Evolutionary conservation across 2,888 invertebrate species (phyloP), one percentile per base, ranked within the genome.

Genomic region (Machimus atricapillus): DNA sequence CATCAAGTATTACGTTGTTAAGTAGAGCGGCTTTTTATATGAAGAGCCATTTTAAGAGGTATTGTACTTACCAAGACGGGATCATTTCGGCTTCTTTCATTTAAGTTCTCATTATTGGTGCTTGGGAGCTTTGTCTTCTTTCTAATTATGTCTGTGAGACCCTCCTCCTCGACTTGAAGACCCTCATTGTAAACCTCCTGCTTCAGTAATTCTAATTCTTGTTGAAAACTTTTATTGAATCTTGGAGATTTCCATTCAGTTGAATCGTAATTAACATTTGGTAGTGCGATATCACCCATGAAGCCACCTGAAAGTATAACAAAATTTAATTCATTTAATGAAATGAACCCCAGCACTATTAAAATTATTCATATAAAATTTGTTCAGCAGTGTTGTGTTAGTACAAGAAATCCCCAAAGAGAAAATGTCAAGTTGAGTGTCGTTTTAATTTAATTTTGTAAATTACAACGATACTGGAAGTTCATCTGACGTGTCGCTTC

Each of bases 161-260:
- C 97, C 91, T 97, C 97, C 90, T 97, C 97, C 93, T 97, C 97
- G 6, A 97, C 96, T 91, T 97, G 96, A 19, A 97, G 93, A 0
- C 97, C 97, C 92, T 97, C 97, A 87, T 95, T 93, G 86, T 96
- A 94, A 8, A 97, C 96, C 92, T 97, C 96, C 90, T 97, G 96
- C 90, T 96, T 96, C 90, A 96, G 94, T 90, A 96, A 95, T 91
- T 96, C 96, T n/a, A 97, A 94, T 91, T 97, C 96, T 91, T 96
- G 95, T 91, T 96, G 95, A 87, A 95, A 94, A 34, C 94, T 95
- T 90, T 95, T 95, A 92, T 95, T 96, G 88, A 94, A 94, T 90
- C 94, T 94, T 52, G 87, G 93, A 46, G 93, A 91, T 5, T 93
- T 92, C 91, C 93, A 92, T 89, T 93, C 93, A 90, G 91, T 93